Evolutionary conservation across 30 jellyfish, hydroid and myxozoan genomes (phyloP).

Genomic region (Aurelia sp.): DNA sequence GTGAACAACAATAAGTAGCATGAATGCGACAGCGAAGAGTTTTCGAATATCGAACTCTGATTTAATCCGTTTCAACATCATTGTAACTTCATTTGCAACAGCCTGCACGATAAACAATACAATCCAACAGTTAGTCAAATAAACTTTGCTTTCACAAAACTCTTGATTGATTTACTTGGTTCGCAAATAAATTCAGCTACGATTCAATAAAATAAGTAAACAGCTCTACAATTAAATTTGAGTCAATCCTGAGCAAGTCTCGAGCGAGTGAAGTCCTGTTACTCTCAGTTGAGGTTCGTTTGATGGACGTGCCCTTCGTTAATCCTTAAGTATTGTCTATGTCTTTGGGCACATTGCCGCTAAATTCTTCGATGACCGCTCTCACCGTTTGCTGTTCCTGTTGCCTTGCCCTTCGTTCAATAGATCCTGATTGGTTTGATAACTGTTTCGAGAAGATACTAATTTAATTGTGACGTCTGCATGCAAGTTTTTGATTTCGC

Average conservation of each 20-base stretch:
- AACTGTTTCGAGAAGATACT: slow-evolving; percentile 7
- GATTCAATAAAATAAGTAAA: no score
- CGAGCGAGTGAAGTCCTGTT: background rate
- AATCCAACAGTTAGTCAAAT: no score
- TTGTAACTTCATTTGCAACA: no score
- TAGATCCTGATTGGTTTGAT: background rate
- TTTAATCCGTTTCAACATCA: no score
- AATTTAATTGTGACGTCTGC: no score
- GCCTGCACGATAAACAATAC: no score
- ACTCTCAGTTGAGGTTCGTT: background rate
- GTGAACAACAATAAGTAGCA: no score
- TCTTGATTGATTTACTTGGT: background rate
- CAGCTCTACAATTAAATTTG: background rate
- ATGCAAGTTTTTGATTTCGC: no score
- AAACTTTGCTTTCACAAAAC: background rate
- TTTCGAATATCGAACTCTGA: no score
- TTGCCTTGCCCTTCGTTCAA: background rate
- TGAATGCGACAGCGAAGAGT: no score
- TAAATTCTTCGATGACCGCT: slow-evolving; percentile 62
- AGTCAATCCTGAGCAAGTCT: background rate
- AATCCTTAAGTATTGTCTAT: slow-evolving; percentile 51
- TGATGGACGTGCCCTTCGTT: slow-evolving; percentile 57
- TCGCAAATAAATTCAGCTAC: background rate
- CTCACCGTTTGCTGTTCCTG: slow-evolving; percentile 76
- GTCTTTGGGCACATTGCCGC: slow-evolving; percentile 73